A percentile compares a stretch with the other conserved stretches of the same genome.
These are phyloP conservation scores for Falco rusticolus DNA, from an alignment of 2,797 vertebrate genomes.

Conservation along the genomic window DNA sequence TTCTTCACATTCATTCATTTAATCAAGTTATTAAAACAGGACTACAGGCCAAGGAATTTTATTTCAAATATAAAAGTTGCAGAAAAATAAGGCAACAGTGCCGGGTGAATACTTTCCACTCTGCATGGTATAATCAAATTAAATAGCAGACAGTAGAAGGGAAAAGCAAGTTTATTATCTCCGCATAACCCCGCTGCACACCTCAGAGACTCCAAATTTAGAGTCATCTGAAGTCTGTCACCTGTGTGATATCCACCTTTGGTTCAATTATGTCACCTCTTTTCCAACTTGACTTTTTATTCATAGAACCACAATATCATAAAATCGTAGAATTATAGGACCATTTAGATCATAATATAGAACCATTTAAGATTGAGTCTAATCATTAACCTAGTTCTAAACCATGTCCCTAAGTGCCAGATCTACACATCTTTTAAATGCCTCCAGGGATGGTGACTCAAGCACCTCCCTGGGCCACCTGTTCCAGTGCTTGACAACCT, in stretches of 20 bases:
- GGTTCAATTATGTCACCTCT: neutral
- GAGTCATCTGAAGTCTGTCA: neutral
- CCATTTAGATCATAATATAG: neutral
- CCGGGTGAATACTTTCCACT: neutral
- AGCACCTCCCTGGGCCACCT: neutral
- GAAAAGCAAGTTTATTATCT: neutral
- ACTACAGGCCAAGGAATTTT: neutral
- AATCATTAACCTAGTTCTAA: neutral
- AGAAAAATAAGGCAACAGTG: neutral
- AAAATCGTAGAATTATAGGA: too few relatives aligned
- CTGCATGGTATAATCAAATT: neutral
- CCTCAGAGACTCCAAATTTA: neutral
- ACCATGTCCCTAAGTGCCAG: neutral
- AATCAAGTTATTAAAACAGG: neutral
- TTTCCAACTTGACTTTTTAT: neutral
- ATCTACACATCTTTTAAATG: neutral
- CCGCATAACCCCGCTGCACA: neutral
- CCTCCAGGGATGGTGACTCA: neutral
- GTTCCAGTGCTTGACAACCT: neutral
- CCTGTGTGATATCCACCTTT: neutral
- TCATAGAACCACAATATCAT: neutral
- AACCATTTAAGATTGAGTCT: neutral
- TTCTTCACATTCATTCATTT: neutral
- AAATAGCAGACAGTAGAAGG: neutral
- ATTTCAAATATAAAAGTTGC: neutral